Percentiles rank a stretch among this genome's conserved stretches.
Evolutionary conservation across 2,113 vertebrate species (phyloP).

Genomic region (Ophiodon elongatus): DNA sequence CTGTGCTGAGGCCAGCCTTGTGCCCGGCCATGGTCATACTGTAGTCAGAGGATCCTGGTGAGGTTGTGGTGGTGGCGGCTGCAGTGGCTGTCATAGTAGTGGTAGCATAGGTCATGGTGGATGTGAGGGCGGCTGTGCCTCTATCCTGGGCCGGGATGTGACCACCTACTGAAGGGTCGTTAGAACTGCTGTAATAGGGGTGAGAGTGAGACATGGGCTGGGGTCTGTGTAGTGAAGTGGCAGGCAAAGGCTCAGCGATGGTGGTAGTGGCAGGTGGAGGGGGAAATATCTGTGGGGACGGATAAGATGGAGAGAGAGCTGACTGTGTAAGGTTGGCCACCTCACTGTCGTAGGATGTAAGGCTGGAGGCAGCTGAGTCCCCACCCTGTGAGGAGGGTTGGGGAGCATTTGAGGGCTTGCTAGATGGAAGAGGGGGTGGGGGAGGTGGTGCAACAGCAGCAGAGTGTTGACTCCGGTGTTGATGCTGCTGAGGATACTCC

Average conservation of each 20-base stretch:
- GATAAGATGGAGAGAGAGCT: slow-evolving; percentile 81
- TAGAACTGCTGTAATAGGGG: slow-evolving; percentile 70
- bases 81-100: slow-evolving; percentile 79
- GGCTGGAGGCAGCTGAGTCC: slow-evolving; percentile 92
- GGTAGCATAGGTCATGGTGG: slow-evolving; percentile 82
- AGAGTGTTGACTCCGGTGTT: slow-evolving; percentile 59
- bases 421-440: slow-evolving; percentile 63
- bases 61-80: slow-evolving; percentile 73
- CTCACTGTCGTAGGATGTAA: slow-evolving; percentile 94
- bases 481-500: slow-evolving; percentile 70
- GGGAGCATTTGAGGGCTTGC: slow-evolving; percentile 57
- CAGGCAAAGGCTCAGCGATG: slow-evolving; percentile 53
- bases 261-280: slow-evolving; percentile 62
- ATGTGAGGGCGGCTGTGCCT: slow-evolving; percentile 74
- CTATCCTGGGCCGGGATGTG: slow-evolving; percentile 74
- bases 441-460: slow-evolving; percentile 65
- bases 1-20: slow-evolving; percentile 37
- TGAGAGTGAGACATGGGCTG: slow-evolving; percentile 83
- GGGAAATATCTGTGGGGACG: slow-evolving; percentile 79
- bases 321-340: slow-evolving; percentile 93
- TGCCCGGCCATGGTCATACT: slow-evolving; percentile 50
- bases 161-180: slow-evolving; percentile 44
- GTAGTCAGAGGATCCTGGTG: slow-evolving; percentile 73
- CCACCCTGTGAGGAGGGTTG: slow-evolving; percentile 82
- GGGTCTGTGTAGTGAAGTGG: slow-evolving; percentile 77